Evolutionary conservation across 2,113 vertebrate species (phyloP), one percentile per base, ranked within the genome.

Genomic region (Galemys pyrenaicus): DNA sequence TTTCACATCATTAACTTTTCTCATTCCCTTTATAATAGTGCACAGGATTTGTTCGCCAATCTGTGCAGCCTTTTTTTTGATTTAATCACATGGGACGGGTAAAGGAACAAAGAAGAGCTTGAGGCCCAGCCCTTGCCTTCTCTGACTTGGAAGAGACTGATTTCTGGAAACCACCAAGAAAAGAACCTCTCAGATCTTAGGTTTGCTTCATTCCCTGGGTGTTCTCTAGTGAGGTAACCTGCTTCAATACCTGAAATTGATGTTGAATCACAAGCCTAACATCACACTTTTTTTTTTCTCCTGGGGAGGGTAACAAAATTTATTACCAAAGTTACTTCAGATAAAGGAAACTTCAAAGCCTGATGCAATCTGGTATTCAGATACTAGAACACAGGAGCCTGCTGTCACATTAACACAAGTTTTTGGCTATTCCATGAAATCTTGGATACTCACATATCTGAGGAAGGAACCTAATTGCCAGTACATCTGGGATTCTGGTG

Each of bases 391-490:
- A 44, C 12, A 64, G 87, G 64, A 78, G 24, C 65, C 30, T 64
- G 2, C 49, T 54, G 54, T 71, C 92, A 54, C 79, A 51, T 51
- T 60, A 44, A 60, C n/a, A 62, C 20, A 62, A 68, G 39, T 44
- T 37, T 12, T 71, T 92, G 22, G 41, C 73, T 85, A 17, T 44
- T 78, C 16, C 41, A 37, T 82, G 75, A 92, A 87, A 58, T 89
- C 56, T 77, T 65, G n/a, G 54, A 93, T 97, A 81, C 93, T 97
- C 93, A 97, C 96, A 97, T 96, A 97, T 96, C 95, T 94, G 92
- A 92, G 95, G 92, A 94, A 97, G 96, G 77, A 78, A 85, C 65
- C 54, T 87, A 62, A 37, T 70, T 32, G 37, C 94, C 91, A 92
- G 41, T 90, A 96, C 49, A 62, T 62, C 94, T 16, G 70, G 82